phyloP scores from a whole-genome alignment of 2,113 vertebrate genomes.

The Pituophis catenifer region DNA sequence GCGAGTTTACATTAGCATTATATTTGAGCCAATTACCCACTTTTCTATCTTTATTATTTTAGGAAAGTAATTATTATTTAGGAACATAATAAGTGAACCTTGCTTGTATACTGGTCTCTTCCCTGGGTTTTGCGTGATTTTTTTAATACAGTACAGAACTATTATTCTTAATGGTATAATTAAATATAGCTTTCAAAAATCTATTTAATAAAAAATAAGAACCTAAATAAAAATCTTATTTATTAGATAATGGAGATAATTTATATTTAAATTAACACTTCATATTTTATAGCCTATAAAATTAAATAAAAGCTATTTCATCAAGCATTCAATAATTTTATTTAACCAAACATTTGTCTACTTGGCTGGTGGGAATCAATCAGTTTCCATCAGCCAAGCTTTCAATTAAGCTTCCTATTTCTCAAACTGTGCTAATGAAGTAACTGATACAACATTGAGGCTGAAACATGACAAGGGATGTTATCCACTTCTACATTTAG shows the following conservation, averaged over 20 bases:
- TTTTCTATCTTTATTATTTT: background rate
- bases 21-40: background rate
- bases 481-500: background rate
- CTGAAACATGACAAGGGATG: background rate
- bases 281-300: background rate
- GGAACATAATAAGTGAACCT: background rate
- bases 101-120: background rate
- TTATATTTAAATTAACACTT: background rate
- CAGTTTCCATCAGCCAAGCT: background rate
- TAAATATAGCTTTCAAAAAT: background rate
- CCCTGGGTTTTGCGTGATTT: background rate
- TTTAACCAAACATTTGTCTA: background rate
- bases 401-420: background rate
- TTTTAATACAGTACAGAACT: background rate
- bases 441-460: background rate
- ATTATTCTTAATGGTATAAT: background rate
- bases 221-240: background rate
- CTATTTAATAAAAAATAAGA: background rate
- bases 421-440: background rate
- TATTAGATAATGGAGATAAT: background rate
- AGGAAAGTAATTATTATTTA: background rate
- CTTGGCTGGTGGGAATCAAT: background rate
- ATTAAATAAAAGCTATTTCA: background rate
- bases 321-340: background rate
- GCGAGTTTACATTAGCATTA: no score